Conservation (phyloP, 2,888 invertebrate genomes). For the Nomada ruficornis region DNA sequence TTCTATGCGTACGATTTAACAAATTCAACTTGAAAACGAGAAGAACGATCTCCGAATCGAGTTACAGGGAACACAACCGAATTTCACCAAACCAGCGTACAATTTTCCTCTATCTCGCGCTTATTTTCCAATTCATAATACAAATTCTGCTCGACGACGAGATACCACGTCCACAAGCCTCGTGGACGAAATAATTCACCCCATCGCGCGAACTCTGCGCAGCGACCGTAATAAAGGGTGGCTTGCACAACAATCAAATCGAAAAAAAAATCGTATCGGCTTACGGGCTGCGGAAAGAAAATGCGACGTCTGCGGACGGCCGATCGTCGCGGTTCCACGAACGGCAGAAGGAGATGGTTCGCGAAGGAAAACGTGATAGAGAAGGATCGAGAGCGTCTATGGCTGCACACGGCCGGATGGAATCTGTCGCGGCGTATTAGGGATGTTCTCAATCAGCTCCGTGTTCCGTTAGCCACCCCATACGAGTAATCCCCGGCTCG, state of each 20-base stretch:
- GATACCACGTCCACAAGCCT: neutral
- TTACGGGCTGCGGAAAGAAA: constrained; percentile 54
- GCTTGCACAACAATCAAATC: constrained; percentile 7
- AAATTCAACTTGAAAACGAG: too few species aligned
- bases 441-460: constrained; percentile 86
- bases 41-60: too few species aligned
- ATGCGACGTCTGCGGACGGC: constrained; percentile 40
- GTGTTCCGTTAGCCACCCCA: constrained; percentile 80
- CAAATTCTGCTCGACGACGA: neutral
- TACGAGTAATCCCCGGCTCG: constrained; percentile 81
- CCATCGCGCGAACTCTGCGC: neutral
- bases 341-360: constrained; percentile 41
- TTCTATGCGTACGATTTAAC: too few species aligned
- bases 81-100: too few species aligned
- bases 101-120: neutral
- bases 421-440: constrained; percentile 86
- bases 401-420: constrained; percentile 84
- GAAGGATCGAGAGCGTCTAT: constrained; percentile 75
- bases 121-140: neutral
- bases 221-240: constrained; percentile 27
- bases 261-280: constrained; percentile 51
- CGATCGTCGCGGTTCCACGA: constrained; percentile 16
- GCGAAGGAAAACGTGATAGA: constrained; percentile 68
- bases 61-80: too few species aligned
- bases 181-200: neutral